Conservation (phyloP, 2,888 invertebrate species). For the Heliconius erato region DNA sequence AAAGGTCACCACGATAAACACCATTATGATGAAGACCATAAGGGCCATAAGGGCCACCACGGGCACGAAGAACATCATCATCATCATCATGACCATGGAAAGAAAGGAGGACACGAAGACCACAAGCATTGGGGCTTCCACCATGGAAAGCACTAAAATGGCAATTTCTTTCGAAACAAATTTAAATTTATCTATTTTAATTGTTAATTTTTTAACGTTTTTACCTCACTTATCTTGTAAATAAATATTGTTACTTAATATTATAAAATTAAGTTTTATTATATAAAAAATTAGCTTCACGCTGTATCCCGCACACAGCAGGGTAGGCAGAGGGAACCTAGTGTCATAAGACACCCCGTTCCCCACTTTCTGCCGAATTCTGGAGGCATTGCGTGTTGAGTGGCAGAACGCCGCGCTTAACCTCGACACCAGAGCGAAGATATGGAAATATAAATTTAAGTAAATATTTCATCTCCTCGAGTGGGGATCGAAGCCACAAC, state of each 20-base stretch:
- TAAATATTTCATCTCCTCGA: too few relatives aligned
- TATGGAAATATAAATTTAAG: too few relatives aligned
- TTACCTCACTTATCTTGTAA: conserved; percentile 69
- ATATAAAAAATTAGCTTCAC: background rate
- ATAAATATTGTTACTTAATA: conserved; percentile 63
- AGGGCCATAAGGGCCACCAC: conserved; percentile 92
- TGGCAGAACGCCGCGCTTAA: too few relatives aligned
- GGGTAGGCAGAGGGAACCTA: too few relatives aligned
- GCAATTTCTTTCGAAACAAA: conserved; percentile 49
- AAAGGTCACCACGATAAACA: conserved; percentile 94
- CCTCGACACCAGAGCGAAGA: too few relatives aligned
- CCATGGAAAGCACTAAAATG: conserved; percentile 82
- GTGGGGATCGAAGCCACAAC: too few relatives aligned
- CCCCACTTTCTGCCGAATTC: too few relatives aligned
- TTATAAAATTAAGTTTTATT: background rate
- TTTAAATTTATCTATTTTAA: conserved; percentile 11
- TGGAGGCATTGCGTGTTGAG: too few relatives aligned
- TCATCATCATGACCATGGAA: conserved; percentile 91
- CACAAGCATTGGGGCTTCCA: conserved; percentile 91
- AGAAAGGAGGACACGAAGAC: conserved; percentile 91
- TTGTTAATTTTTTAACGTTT: conserved; percentile 62
- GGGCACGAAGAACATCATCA: conserved; percentile 91
- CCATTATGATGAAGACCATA: conserved; percentile 92
- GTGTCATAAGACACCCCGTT: too few relatives aligned
- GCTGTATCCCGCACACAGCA: too few relatives aligned